These are phyloP conservation scores for Coregonus ussuriensis DNA, from an alignment of 2,797 vertebrate genomes.

Conservation along the genomic window DNA sequence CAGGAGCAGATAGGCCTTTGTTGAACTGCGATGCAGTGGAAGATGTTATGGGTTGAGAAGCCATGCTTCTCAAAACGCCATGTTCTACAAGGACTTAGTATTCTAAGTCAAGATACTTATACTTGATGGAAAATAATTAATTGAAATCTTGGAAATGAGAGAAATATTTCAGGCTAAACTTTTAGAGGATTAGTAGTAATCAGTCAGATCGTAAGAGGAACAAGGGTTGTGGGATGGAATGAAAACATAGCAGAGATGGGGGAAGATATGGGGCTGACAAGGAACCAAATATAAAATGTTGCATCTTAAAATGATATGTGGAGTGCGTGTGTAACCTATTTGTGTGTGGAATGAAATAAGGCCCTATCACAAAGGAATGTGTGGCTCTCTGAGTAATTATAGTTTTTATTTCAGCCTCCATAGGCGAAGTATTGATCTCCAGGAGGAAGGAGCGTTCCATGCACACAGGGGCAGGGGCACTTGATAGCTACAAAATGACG, in stretches of 20 bases:
- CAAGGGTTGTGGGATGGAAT: neutral
- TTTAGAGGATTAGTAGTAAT: too few relatives aligned
- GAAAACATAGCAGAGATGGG: neutral
- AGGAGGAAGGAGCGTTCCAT: slow-evolving; percentile 66
- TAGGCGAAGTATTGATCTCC: slow-evolving; percentile 76
- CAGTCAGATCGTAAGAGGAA: too few relatives aligned
- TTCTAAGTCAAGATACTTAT: neutral
- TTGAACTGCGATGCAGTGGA: neutral
- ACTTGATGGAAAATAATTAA: neutral
- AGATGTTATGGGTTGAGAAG: neutral
- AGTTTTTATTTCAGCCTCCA: slow-evolving; percentile 74
- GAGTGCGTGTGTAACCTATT: slow-evolving; percentile 37
- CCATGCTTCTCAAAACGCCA: neutral
- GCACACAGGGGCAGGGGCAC: slow-evolving; percentile 69
- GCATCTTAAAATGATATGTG: slow-evolving; percentile 18
- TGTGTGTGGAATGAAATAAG: slow-evolving; percentile 61
- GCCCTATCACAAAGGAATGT: slow-evolving; percentile 72
- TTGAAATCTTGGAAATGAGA: neutral
- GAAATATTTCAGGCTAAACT: neutral
- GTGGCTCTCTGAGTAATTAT: slow-evolving; percentile 82
- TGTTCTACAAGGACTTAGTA: neutral
- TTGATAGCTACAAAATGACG: slow-evolving; percentile 77
- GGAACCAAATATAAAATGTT: slow-evolving; percentile 25
- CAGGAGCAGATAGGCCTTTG: slow-evolving; percentile 8
- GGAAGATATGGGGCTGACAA: neutral